A percentile compares a stretch with the other conserved stretches of the same genome.
phyloP scores from a whole-genome alignment of 1,140 invertebrate species.

The Trinorchestia longiramus region DNA sequence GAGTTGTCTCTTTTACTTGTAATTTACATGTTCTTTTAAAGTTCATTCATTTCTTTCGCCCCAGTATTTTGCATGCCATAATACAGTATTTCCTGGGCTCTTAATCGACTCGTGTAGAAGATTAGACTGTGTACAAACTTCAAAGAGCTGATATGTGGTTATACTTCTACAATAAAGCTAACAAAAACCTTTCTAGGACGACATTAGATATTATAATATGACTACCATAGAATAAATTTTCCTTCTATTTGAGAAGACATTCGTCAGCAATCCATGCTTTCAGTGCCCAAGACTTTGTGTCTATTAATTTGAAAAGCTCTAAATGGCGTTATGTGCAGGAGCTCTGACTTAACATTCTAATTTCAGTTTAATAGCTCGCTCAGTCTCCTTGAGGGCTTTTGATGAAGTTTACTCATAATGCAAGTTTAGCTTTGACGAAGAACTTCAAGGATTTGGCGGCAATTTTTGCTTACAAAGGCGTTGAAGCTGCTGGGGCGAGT shows the following conservation, averaged over 20 bases:
- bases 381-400: background rate
- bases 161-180: background rate
- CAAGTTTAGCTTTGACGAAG: background rate
- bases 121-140: too few relatives aligned
- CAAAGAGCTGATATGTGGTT: too few relatives aligned
- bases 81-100: too few relatives aligned
- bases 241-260: background rate
- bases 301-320: background rate
- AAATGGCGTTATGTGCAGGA: background rate
- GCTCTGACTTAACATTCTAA: background rate
- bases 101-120: too few relatives aligned
- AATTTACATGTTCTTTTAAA: background rate
- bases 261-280: background rate
- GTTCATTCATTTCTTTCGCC: background rate
- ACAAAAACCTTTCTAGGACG: background rate
- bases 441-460: background rate
- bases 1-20: background rate
- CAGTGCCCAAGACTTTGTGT: background rate
- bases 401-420: constrained; percentile 9
- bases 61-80: background rate
- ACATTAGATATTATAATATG: background rate
- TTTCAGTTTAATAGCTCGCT: background rate
- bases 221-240: background rate
- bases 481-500: background rate
- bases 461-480: constrained; percentile 8